Evolutionary conservation across 2,113 vertebrate genomes (phyloP).

Genomic region (Apteryx owenii): DNA sequence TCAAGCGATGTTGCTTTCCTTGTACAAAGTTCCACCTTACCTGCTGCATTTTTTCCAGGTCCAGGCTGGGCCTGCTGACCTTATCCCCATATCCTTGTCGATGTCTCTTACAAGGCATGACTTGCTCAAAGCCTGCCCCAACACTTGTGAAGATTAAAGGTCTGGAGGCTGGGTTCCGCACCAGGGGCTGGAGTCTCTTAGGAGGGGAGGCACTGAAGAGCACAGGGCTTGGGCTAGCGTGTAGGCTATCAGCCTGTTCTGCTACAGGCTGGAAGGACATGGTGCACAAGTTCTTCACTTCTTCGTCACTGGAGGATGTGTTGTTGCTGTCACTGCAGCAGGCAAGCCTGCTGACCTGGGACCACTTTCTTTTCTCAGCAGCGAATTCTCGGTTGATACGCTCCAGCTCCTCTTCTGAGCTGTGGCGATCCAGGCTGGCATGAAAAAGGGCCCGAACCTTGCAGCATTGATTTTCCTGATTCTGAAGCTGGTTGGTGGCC

Average conservation of each 20-base stretch:
- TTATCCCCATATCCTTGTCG: slow-evolving; percentile 82
- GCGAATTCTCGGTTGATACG: slow-evolving; percentile 83
- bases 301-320: slow-evolving; percentile 90
- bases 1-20: background rate
- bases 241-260: slow-evolving; percentile 61
- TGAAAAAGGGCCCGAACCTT: slow-evolving; percentile 85
- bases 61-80: slow-evolving; percentile 87
- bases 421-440: slow-evolving; percentile 86
- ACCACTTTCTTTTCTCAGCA: slow-evolving; percentile 85
- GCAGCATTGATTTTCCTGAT: slow-evolving; percentile 86
- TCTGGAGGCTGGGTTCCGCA: slow-evolving; percentile 76
- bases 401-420: slow-evolving; percentile 91
- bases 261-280: slow-evolving; percentile 63
- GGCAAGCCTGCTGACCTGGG: slow-evolving; percentile 73
- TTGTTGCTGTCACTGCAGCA: slow-evolving; percentile 78
- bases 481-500: slow-evolving; percentile 89
- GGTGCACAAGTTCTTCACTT: slow-evolving; percentile 87
- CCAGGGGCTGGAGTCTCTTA: slow-evolving; percentile 83
- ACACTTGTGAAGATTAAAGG: slow-evolving; percentile 80
- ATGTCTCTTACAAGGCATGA: slow-evolving; percentile 87
- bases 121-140: slow-evolving; percentile 83
- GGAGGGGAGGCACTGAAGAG: slow-evolving; percentile 92
- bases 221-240: slow-evolving; percentile 82
- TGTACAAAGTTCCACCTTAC: slow-evolving; percentile 60
- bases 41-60: slow-evolving; percentile 96